Percentiles rank a stretch among this genome's conserved stretches.
Evolutionary conservation across 2,888 invertebrate genomes (phyloP).

Genomic region (Beris chalybata): DNA sequence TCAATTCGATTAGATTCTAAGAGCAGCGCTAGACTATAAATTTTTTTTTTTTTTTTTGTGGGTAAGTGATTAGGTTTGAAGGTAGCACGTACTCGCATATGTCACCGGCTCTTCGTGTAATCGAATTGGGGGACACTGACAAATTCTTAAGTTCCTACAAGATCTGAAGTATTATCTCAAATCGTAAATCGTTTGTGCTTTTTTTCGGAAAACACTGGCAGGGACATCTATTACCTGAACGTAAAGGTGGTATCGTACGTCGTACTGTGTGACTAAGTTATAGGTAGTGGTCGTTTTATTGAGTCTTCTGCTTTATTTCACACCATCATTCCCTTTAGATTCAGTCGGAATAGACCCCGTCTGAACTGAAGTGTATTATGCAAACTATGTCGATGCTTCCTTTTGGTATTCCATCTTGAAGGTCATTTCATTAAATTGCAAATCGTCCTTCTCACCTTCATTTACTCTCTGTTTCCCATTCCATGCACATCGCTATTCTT

Average conservation of each 20-base stretch:
- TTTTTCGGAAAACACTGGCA: too few species aligned
- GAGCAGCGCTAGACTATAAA: too few species aligned
- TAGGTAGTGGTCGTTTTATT: too few species aligned
- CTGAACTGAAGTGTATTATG: constrained; percentile 35
- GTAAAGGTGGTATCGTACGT: too few species aligned
- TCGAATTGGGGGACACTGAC: constrained; percentile 9
- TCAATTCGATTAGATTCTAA: too few species aligned
- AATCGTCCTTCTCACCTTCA: constrained; percentile 36
- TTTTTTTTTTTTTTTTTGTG: neutral
- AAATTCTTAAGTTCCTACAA: neutral
- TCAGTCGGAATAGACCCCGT: neutral
- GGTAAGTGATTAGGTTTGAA: constrained; percentile 14
- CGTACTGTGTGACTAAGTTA: too few species aligned
- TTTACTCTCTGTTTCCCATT: constrained; percentile 9
- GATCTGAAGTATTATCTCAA: too few species aligned
- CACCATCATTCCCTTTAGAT: too few species aligned
- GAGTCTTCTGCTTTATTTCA: too few species aligned
- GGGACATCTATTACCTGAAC: too few species aligned
- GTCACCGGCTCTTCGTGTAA: constrained; percentile 8
- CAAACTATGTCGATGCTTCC: constrained; percentile 36
- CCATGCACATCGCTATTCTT: neutral
- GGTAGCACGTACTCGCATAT: constrained; percentile 25
- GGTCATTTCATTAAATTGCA: constrained; percentile 42
- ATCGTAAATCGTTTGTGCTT: too few species aligned
- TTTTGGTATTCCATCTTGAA: constrained; percentile 40